Base-by-base conservation (phyloP, 2,888 invertebrate genomes). In the Lycophotia porphyrea region DNA sequence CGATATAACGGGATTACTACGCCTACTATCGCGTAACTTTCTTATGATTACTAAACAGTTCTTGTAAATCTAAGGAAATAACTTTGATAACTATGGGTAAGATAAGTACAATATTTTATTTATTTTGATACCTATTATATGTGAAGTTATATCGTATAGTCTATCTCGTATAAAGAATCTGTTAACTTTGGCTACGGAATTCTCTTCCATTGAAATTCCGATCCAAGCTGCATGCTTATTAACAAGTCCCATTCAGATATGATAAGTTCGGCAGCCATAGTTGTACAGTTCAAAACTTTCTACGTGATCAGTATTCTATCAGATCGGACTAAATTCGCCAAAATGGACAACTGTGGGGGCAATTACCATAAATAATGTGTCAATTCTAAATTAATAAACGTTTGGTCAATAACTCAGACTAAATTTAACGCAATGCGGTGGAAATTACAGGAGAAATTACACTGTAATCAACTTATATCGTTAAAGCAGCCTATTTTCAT, bases 341-440 rank as follows among this genome's bases (percentile, higher is more conserved):
- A 88, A 90, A 90, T 88, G 90, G 90, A 90, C 92, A 92, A 91
- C 88, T 87, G 87, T 84, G 82, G 71, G 71, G 80, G 89, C 91
- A 92, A 93, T 93, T 92, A 92, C 88, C 93, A 92, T 93, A 92
- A 93, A 94, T 93, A 93, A 91, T 88, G 86, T 90, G 90, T 90
- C 91, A 90, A 89, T 90, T 93, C 92, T 93, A 93, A 94, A 94
- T 94, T 93, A 93, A 94, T 94, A 93, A 94, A 92, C 92, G 91
- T 92, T 92, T 92, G 91, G 89, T 88, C 90, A 85, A 93, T 94
- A 93, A 93, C 90, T 94, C 92, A 93, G 91, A 92, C 89, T 91
- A 91, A 93, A 92, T 92, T 93, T 91, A 92, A 92, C 91, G 92
- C 90, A 91, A 87, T 90, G 90, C 92, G 89, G 88, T 81, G 84